phyloP scores from a whole-genome alignment of 2,888 invertebrate species.

The Agonopterix arenella region DNA sequence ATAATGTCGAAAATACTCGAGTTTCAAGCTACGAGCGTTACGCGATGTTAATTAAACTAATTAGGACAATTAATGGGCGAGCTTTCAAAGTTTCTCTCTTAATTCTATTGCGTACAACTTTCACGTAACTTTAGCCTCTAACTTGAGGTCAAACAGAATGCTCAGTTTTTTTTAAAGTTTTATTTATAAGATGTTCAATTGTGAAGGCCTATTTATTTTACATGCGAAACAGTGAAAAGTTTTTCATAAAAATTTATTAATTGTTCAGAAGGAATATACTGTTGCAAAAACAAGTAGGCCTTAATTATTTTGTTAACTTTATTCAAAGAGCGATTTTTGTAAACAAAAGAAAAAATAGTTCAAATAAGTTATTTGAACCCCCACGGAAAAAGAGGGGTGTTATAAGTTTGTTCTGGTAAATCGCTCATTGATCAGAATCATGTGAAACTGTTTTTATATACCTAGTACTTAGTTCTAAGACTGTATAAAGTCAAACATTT shows the following conservation, averaged over 20 bases:
- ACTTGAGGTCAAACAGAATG: constrained; percentile 2
- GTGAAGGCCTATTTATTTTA: constrained; percentile 1
- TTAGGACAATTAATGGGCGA: constrained; percentile 51
- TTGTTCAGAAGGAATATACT: too few species aligned
- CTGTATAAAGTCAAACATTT: constrained; percentile 3
- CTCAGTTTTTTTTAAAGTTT: constrained; percentile 3
- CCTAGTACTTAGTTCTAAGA: constrained; percentile 2
- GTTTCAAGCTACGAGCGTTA: constrained; percentile 34
- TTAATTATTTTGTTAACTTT: too few species aligned
- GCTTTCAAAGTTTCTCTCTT: constrained; percentile 15
- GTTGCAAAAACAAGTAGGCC: too few species aligned
- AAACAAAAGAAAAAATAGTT: too few species aligned
- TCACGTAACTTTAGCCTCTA: constrained; percentile 17
- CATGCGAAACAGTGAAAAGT: not conserved
- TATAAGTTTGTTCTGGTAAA: not conserved
- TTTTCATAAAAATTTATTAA: too few species aligned
- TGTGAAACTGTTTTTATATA: not conserved
- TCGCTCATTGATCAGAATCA: not conserved
- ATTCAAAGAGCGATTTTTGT: too few species aligned
- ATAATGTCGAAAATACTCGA: constrained; percentile 16
- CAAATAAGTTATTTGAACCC: too few species aligned
- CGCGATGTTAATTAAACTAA: constrained; percentile 59
- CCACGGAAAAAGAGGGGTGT: not conserved
- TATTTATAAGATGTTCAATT: constrained; percentile 1
- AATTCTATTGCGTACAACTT: constrained; percentile 21